A percentile compares a stretch with the other conserved stretches of the same genome.
These are phyloP conservation scores for Lucilia sericata DNA, from an alignment of 1,140 invertebrate genomes.

Conservation along the genomic window DNA sequence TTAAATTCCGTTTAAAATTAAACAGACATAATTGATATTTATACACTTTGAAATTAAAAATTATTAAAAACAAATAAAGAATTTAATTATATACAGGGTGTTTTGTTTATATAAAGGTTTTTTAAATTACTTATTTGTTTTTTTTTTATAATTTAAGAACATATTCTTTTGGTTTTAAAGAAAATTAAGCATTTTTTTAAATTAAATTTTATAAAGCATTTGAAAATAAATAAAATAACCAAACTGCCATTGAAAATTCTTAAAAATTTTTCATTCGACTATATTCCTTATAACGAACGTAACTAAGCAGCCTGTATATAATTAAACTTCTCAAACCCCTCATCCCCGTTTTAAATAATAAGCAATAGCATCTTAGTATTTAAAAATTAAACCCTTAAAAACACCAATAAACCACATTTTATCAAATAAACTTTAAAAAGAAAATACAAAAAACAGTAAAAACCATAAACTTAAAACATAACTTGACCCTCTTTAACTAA, in stretches of 20 bases:
- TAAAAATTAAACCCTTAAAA: not conserved
- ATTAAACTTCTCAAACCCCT: not conserved
- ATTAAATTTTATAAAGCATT: not conserved
- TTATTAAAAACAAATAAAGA: not conserved
- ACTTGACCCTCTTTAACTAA: not conserved
- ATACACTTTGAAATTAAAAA: conserved; percentile 13
- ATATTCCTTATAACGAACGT: too few relatives aligned
- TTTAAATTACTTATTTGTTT: too few relatives aligned
- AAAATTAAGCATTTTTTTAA: conserved; percentile 17
- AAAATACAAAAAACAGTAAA: not conserved
- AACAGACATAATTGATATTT: conserved; percentile 20
- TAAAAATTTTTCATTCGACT: too few relatives aligned
- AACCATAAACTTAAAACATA: not conserved
- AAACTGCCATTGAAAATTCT: conserved; percentile 37
- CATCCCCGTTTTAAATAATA: conserved; percentile 7
- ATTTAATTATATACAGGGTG: conserved; percentile 12
- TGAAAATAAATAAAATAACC: not conserved
- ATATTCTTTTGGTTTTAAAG: not conserved
- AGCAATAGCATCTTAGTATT: conserved; percentile 41
- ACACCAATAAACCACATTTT: conserved; percentile 36
- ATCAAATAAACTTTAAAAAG: not conserved
- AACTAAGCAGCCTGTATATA: conserved; percentile 32
- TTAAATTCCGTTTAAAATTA: not conserved
- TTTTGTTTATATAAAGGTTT: not conserved
- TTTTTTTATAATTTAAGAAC: not conserved